Base-by-base conservation (phyloP, 23 tunicate genomes). In the Styela plicata region DNA sequence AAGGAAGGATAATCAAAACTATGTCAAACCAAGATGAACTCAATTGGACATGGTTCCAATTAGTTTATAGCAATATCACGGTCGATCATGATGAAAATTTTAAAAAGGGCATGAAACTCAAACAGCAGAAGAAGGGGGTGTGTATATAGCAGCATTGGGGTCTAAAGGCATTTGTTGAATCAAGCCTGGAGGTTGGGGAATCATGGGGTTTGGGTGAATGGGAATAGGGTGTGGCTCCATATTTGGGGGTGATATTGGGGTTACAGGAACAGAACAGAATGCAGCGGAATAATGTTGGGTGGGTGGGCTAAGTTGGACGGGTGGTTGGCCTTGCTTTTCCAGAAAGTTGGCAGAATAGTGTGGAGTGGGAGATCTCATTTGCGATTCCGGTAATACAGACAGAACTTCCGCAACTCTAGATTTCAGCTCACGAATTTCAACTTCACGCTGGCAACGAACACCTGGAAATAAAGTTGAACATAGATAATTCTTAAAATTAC, bases 111-210 rank as follows among this genome's bases (percentile, higher is more conserved):
- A 44, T 44, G 57, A 44, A 13, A 44, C 13, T 44, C 13, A 44
- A 7, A 44, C 57, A 5, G 57, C 92, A 70, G 87, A 78, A 25
- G 94, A 73, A 82, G 70, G 69, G 27, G 94, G 94, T 53, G 88
- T 89, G 79, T 89, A 89, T 76, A 89, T 85, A 1, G 94, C 94
- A 21, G 94, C 94, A 69, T 89, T 89, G 69, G 94, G 94, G 94
- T 89, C 94, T 3, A 89, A 77, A 36, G 70, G 92, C 69, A 83
- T 28, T 67, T 67, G 71, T 44, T 44, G 57, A 67, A 67, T 67
- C 71, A 67, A 25, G 71, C 71, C 71, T 25, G 7, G 83, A 20
- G 31, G 24, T 22, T 77, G 82, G 36, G 65, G 30, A 13, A 37
- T 77, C 78, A 82, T 82, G 34, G 63, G 69, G 52, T 82, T 74